Base-by-base conservation (phyloP, 2,797 vertebrate genomes). In the Astyanax mexicanus region DNA sequence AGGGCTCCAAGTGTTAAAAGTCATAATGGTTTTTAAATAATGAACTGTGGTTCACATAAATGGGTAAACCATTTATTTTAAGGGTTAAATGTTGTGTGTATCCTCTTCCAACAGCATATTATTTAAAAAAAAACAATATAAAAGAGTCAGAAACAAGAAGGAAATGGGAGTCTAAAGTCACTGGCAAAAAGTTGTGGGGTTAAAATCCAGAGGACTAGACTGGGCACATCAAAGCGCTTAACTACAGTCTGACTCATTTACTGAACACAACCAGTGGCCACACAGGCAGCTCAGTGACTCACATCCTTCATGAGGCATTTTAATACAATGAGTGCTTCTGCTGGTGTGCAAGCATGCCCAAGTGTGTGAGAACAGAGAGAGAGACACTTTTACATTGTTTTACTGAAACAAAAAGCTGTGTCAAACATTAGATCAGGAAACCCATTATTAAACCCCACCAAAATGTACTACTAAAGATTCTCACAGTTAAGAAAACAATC, bases 291-390 rank as follows among this genome's bases (percentile, higher is more conserved):
- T 35, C 37, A 9, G 27, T 70, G 68, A 77, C 60, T 77, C 75
- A 77, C 15, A 77, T 77, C 68, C 75, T 71, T 44, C 47, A 61
- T 25, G 40, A 32, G 6, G 32, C 42, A 57, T 54, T 55, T 12
- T 65, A 61, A 65, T 49, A 71, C 69, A 71, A 65, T 65, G 75
- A 65, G 7, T 11, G 65, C 65, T 57, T 72, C 51, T 64, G 57
- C 54, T 38, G 32, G 17, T 27, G 57, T 38, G 42, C 27, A 52
- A 69, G 23, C 29, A 32, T 32, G 21, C 37, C 23, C 6, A n/a
- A 4, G 19, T 37, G 61, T 37, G 27, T 19, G 21, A 64, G 4
- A 25, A 27, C 6, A 66, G 0, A 42, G 17, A 23, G 12, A 38
- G 29, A 23, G 12, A 23, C n/a, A n/a, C n/a, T n/a, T n/a, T n/a